Evolutionary conservation across 2,888 invertebrate genomes (phyloP), one percentile per base, ranked within the genome.

Genomic region (Kryphioiulus occultus): DNA sequence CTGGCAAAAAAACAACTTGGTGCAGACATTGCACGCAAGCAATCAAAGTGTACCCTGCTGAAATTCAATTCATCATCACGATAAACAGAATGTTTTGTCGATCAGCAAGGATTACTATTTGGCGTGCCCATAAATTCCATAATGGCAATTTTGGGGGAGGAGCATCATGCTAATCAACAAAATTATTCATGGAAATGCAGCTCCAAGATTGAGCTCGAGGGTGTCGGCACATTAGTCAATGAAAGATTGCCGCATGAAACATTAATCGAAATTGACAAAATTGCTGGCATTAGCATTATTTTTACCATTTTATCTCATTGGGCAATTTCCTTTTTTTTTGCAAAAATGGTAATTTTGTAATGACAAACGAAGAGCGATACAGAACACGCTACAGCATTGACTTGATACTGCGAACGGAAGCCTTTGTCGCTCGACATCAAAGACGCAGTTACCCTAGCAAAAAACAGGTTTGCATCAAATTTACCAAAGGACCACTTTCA

Each of bases 191-290:
- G 68, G 68, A 68, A 68, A 68, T 68, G 68, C 22, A 17, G 17
- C 47, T 7, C 47, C 7, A 68, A 26, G 19, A 68, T 68, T 68
- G 68, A 68, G 68, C 19, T 68, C 19, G 26, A n/a, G 68, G 68
- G 68, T 26, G 68, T 68, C 68, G 68, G 68, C 68, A 68, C 68
- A 68, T 68, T 68, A 68, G 68, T 68, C 68, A 68, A 26, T 68
- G 68, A 68, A 68, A 26, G 26, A 26, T 26, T 22, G 68, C 22
- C 9, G 68, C 22, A 22, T 68, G 26, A 68, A 68, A 68, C 68
- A 68, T 26, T 26, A 26, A 68, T 9, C 68, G 9, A 26, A 22
- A 26, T 10, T 68, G 68, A 26, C 22, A 26, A 68, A 26, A 68
- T 19, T 3, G 26, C 7, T 0, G 2, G 26, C 68, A 68, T 68